Percentiles rank a stretch among this genome's conserved stretches.
Conservation (phyloP, 2,113 vertebrate species). For the Puntigrus tetrazona region DNA sequence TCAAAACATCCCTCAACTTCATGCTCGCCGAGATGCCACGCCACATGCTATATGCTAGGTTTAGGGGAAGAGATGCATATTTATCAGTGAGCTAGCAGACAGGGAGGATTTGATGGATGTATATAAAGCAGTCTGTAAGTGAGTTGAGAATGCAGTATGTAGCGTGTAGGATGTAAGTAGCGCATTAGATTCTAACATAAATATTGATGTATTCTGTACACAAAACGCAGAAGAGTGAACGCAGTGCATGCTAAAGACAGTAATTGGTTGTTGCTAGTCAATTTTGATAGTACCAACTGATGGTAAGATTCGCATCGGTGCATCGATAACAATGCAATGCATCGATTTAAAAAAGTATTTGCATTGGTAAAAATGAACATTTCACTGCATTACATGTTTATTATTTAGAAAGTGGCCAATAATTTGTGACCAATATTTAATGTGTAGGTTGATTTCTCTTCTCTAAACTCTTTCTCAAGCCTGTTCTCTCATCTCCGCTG, state of each 20-base stretch:
- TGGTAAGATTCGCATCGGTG: background rate
- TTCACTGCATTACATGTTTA: too few species aligned
- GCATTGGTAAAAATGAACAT: too few species aligned
- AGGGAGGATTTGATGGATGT: slow-evolving; percentile 5
- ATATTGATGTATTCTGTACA: background rate
- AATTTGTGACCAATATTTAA: too few species aligned
- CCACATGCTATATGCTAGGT: background rate
- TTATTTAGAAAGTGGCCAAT: too few species aligned
- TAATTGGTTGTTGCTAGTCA: background rate
- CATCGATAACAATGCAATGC: too few species aligned
- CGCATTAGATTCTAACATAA: background rate
- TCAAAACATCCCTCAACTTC: slow-evolving; percentile 11
- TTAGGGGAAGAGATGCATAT: background rate
- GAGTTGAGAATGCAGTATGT: background rate
- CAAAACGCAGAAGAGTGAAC: background rate
- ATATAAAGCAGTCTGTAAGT: background rate
- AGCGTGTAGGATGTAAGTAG: background rate
- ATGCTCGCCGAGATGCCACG: slow-evolving; percentile 5
- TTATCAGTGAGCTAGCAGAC: slow-evolving; percentile 21
- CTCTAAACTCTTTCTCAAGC: too few species aligned
- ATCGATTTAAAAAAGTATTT: too few species aligned
- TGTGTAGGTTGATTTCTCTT: too few species aligned
- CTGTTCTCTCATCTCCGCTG: too few species aligned
- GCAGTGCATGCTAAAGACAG: background rate
- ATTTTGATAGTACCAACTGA: background rate